phyloP scores from a whole-genome alignment of 2,797 vertebrate genomes.

The Gymnopithys bicolor region DNA sequence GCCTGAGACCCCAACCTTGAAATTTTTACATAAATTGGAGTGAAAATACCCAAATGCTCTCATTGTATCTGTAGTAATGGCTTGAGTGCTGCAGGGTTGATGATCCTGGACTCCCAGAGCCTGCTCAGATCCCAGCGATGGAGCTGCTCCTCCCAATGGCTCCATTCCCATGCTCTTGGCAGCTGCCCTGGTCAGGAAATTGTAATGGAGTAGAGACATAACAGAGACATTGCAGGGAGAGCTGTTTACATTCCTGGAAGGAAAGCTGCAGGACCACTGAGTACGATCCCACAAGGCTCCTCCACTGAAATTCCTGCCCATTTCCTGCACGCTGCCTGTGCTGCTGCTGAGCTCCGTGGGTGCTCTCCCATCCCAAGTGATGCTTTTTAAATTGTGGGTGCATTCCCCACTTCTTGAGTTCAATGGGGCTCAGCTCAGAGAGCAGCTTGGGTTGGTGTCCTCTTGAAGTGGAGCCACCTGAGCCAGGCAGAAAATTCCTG shows the following conservation, averaged over 20 bases:
- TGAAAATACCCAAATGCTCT: neutral
- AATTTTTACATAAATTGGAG: neutral
- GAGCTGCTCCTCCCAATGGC: neutral
- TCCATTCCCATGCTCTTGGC: slow-evolving; percentile 57
- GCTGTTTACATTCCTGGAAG: slow-evolving; percentile 83
- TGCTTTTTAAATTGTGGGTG: neutral
- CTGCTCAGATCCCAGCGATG: neutral
- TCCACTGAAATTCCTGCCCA: neutral
- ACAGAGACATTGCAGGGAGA: slow-evolving; percentile 71
- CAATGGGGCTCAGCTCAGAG: neutral
- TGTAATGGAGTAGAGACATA: slow-evolving; percentile 76
- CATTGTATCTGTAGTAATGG: fast-evolving
- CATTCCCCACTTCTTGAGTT: neutral
- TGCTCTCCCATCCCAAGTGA: neutral
- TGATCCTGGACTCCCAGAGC: neutral
- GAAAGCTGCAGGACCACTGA: slow-evolving; percentile 22
- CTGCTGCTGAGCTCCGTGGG: neutral
- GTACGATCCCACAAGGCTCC: neutral
- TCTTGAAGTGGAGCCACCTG: neutral
- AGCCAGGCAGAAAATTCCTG: neutral
- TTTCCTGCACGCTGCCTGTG: fast-evolving
- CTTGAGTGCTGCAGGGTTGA: neutral
- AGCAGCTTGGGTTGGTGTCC: neutral
- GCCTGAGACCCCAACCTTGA: neutral
- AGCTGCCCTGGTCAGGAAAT: slow-evolving; percentile 74